phyloP scores from a whole-genome alignment of 2,888 invertebrate species.

The Clanis bilineata region DNA sequence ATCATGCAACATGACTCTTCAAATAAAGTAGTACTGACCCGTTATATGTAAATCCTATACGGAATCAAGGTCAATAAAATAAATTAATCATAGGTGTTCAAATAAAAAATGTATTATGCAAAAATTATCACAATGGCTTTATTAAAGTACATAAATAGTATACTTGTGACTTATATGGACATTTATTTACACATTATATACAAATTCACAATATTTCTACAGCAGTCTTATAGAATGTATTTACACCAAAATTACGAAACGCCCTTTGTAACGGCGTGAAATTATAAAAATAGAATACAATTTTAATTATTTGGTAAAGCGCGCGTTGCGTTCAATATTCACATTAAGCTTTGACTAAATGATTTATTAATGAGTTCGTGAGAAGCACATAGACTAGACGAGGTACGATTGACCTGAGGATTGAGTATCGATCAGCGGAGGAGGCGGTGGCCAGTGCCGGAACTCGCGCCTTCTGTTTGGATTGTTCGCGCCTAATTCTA shows the following conservation, averaged over 20 bases:
- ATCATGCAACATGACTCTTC: neutral
- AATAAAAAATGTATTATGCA: conserved; percentile 64
- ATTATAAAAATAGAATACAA: conserved; percentile 79
- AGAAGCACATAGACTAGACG: conserved; percentile 72
- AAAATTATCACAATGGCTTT: conserved; percentile 83
- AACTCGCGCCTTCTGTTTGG: conserved; percentile 70
- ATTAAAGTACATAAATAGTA: conserved; percentile 83
- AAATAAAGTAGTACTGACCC: too few species aligned
- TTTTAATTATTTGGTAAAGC: conserved; percentile 80
- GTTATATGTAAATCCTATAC: neutral
- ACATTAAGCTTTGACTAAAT: conserved; percentile 76
- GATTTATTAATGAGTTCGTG: conserved; percentile 47
- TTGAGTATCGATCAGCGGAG: conserved; percentile 69
- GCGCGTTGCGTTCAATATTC: conserved; percentile 69
- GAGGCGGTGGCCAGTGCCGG: conserved; percentile 75
- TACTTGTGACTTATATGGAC: conserved; percentile 81
- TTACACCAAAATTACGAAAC: conserved; percentile 73
- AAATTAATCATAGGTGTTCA: conserved; percentile 22
- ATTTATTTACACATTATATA: conserved; percentile 78
- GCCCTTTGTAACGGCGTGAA: conserved; percentile 71
- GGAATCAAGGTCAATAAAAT: neutral
- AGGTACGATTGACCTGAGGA: conserved; percentile 77
- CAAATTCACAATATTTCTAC: conserved; percentile 79
- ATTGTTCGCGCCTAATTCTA: conserved; percentile 85
- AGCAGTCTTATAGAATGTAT: conserved; percentile 82